Conservation (phyloP, 64 coral and sea anemone species). For the Cladopsammia gracilis region DNA sequence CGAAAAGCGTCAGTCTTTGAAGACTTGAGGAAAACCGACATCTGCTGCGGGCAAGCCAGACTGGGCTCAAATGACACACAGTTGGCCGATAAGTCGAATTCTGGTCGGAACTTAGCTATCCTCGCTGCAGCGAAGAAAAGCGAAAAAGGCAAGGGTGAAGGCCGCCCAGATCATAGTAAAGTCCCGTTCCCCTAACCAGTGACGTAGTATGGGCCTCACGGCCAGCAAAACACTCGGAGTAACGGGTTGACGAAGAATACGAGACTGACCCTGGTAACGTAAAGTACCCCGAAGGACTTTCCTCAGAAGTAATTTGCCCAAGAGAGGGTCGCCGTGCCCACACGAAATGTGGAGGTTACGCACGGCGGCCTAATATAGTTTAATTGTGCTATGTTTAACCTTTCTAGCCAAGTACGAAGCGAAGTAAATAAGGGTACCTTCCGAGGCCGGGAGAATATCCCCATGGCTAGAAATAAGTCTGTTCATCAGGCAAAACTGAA, state of each 20-base stretch:
- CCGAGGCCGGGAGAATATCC: not conserved
- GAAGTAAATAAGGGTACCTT: not conserved
- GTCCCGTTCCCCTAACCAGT: not conserved
- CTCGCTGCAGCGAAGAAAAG: too few species aligned
- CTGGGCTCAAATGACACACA: too few species aligned
- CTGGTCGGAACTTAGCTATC: too few species aligned
- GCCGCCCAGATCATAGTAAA: too few species aligned
- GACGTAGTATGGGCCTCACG: not conserved
- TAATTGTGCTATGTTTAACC: not conserved
- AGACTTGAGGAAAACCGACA: too few species aligned
- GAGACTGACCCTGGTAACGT: not conserved
- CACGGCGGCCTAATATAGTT: too few species aligned
- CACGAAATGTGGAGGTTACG: too few species aligned
- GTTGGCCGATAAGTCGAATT: too few species aligned
- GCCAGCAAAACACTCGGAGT: not conserved
- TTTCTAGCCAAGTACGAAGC: not conserved
- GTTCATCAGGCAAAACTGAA: not conserved
- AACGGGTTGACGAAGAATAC: not conserved
- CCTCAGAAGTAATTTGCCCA: not conserved
- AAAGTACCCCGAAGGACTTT: not conserved
- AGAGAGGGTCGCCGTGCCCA: too few species aligned
- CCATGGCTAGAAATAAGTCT: not conserved
- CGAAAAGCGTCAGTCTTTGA: too few species aligned
- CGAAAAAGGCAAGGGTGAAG: too few species aligned
- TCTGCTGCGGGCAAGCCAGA: too few species aligned